These are phyloP conservation scores for Sparidentex hasta DNA, from an alignment of 2,797 vertebrate species.

Conservation along the genomic window DNA sequence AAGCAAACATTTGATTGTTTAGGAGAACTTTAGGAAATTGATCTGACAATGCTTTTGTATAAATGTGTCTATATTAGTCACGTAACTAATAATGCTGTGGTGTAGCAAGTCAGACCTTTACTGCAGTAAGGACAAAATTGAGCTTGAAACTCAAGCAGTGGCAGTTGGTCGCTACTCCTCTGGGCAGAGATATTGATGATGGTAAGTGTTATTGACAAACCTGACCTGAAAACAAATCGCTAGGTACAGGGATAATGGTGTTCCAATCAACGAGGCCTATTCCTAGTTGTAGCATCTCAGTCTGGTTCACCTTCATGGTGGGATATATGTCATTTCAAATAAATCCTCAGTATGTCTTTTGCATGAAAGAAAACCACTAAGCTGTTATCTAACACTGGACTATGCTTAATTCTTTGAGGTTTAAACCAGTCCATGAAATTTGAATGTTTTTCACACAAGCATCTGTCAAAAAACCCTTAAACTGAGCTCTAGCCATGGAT, in stretches of 20 bases:
- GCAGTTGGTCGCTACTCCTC: conserved; percentile 49
- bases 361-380: background rate
- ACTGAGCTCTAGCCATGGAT: conserved; percentile 29
- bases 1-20: background rate
- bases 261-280: conserved; percentile 49
- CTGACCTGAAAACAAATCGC: conserved; percentile 55
- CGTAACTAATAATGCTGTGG: background rate
- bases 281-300: conserved; percentile 43
- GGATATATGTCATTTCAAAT: conserved; percentile 2
- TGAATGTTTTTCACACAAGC: conserved; percentile 33
- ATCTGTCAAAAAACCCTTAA: background rate
- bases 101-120: conserved; percentile 26
- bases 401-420: background rate
- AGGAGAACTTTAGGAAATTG: background rate
- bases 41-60: background rate
- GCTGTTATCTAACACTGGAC: background rate
- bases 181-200: conserved; percentile 53
- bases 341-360: conserved; percentile 4
- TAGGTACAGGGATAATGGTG: conserved; percentile 33
- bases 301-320: background rate
- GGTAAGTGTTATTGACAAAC: conserved; percentile 57
- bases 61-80: background rate
- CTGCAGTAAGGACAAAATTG: conserved; percentile 42
- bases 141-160: conserved; percentile 52
- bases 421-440: conserved; percentile 7